Conservation (phyloP, 2,113 vertebrate species). For the Calonectris borealis region DNA sequence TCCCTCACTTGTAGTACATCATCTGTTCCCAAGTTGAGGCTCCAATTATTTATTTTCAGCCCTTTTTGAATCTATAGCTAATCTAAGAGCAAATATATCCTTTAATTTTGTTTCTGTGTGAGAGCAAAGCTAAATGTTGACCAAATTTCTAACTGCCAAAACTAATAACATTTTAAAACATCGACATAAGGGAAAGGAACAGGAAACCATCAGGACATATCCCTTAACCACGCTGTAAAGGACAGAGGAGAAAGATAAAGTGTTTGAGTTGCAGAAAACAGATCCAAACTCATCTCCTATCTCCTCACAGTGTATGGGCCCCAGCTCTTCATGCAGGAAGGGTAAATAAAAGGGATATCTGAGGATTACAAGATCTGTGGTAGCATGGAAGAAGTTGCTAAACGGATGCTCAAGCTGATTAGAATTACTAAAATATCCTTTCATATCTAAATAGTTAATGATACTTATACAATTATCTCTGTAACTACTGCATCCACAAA, state of each 20-base stretch:
- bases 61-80: neutral
- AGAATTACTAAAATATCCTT: neutral
- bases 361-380: neutral
- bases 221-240: neutral
- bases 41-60: conserved; percentile 8
- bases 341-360: neutral
- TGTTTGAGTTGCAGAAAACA: neutral
- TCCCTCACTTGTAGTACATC: neutral
- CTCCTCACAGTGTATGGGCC: neutral
- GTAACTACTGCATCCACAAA: neutral
- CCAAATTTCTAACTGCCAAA: conserved; percentile 1
- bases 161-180: conserved; percentile 11
- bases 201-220: neutral
- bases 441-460: neutral
- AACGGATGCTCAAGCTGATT: neutral
- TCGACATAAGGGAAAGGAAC: neutral
- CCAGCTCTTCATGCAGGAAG: neutral
- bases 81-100: conserved; percentile 33
- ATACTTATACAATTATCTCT: neutral
- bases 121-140: conserved; percentile 6
- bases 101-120: neutral
- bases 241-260: neutral
- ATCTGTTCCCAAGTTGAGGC: neutral
- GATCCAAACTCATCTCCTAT: neutral
- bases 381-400: neutral